phyloP scores from a whole-genome alignment of 2,113 vertebrate species.

The Tachysurus fulvidraco region DNA sequence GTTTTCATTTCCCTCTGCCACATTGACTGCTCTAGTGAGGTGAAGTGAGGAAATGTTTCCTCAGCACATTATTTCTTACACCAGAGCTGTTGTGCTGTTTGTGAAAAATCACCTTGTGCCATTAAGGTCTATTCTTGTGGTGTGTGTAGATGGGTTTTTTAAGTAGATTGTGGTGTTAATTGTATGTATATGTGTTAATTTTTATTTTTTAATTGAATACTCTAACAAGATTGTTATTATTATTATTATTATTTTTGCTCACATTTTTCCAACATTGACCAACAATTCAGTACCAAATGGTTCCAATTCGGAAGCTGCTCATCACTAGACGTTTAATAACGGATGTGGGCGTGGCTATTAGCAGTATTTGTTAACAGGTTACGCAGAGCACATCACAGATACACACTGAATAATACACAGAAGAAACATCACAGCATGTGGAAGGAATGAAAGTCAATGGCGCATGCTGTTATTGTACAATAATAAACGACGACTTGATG shows the following conservation, averaged over 20 bases:
- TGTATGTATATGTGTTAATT: not conserved
- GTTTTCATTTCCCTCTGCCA: constrained; percentile 5
- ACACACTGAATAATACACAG: not conserved
- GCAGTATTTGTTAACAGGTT: not conserved
- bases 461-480: not conserved
- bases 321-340: too few species aligned
- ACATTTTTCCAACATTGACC: not conserved
- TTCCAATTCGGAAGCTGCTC: not conserved
- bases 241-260: not conserved
- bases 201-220: too few species aligned
- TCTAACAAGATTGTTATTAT: not conserved
- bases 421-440: not conserved
- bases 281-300: not conserved
- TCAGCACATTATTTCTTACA: constrained; percentile 7
- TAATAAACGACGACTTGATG: not conserved
- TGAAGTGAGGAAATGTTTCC: constrained; percentile 15
- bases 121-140: not conserved
- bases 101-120: not conserved
- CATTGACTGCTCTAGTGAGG: not conserved
- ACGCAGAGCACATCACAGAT: not conserved
- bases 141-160: not conserved
- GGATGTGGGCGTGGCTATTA: not conserved
- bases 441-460: not conserved
- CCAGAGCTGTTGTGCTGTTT: not conserved
- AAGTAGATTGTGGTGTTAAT: not conserved